Conservation (phyloP, 2,113 vertebrate species). For the Microcebus griseorufus region DNA sequence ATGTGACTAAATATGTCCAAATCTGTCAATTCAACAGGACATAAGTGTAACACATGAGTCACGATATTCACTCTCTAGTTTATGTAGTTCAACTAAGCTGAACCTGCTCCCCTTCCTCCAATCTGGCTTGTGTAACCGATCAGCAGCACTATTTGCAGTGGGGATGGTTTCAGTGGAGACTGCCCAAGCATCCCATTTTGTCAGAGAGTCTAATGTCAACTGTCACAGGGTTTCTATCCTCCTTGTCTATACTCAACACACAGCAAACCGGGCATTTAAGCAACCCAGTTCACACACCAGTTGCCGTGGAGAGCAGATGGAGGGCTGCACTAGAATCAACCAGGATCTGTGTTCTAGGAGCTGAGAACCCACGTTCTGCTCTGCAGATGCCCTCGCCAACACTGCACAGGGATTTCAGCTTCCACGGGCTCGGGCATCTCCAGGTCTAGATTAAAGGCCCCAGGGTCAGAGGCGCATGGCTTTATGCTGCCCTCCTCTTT, state of each 20-base stretch:
- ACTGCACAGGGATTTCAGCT: not conserved
- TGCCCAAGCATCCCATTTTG: not conserved
- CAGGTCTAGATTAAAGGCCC: not conserved
- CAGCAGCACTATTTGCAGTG: not conserved
- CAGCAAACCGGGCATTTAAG: not conserved
- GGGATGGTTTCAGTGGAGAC: not conserved
- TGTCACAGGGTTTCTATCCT: not conserved
- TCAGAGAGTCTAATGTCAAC: not conserved
- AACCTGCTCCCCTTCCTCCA: not conserved
- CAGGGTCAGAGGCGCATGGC: not conserved
- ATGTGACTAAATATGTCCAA: not conserved
- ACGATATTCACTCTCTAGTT: not conserved
- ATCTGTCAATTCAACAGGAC: not conserved
- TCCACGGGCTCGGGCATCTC: not conserved
- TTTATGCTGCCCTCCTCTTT: not conserved
- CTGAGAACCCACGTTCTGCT: not conserved
- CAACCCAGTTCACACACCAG: constrained; percentile 28
- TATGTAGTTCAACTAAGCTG: not conserved
- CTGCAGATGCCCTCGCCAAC: no score
- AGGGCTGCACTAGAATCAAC: not conserved
- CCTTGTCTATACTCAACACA: not conserved
- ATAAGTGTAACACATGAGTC: not conserved
- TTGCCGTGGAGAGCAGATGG: not conserved
- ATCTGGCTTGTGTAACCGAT: not conserved
- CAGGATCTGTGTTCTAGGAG: not conserved